These are phyloP conservation scores for Ophion slaviceki DNA, from an alignment of 2,888 invertebrate species.

Conservation along the genomic window DNA sequence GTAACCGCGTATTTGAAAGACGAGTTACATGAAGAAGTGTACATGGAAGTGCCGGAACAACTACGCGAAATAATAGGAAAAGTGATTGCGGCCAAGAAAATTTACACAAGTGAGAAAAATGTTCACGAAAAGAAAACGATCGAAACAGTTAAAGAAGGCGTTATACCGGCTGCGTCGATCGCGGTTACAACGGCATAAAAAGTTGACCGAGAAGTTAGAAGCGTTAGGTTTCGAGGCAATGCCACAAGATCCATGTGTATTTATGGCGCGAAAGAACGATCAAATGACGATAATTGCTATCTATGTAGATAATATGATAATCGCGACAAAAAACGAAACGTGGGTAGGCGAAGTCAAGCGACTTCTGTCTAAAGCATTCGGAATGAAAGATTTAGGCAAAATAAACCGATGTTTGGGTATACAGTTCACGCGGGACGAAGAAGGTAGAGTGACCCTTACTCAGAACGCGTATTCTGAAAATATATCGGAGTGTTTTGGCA, in stretches of 20 bases:
- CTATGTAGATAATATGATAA: slow-evolving; percentile 59
- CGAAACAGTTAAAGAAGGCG: too few species aligned
- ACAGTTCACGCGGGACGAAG: slow-evolving; percentile 44
- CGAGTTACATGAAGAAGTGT: slow-evolving; percentile 71
- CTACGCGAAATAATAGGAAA: too few species aligned
- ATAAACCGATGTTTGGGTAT: slow-evolving; percentile 42
- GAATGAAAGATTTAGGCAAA: background rate
- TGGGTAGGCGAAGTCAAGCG: slow-evolving; percentile 38
- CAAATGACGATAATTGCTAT: slow-evolving; percentile 33
- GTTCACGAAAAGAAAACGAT: too few species aligned
- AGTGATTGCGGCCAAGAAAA: too few species aligned
- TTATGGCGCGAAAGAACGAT: slow-evolving; percentile 15
- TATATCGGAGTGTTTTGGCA: slow-evolving; percentile 45
- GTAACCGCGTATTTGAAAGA: slow-evolving; percentile 73
- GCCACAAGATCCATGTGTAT: slow-evolving; percentile 56
- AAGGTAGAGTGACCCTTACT: slow-evolving; percentile 15
- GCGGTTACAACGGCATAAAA: too few species aligned
- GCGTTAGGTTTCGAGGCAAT: slow-evolving; percentile 21
- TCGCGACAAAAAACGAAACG: slow-evolving; percentile 42
- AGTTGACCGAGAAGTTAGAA: background rate
- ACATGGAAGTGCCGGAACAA: slow-evolving; percentile 8
- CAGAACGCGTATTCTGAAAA: slow-evolving; percentile 29
- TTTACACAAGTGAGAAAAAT: too few species aligned
- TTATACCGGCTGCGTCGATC: too few species aligned
- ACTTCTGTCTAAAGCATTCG: slow-evolving; percentile 35